phyloP scores from a whole-genome alignment of 2,113 vertebrate genomes.

The Daboia siamensis region DNA sequence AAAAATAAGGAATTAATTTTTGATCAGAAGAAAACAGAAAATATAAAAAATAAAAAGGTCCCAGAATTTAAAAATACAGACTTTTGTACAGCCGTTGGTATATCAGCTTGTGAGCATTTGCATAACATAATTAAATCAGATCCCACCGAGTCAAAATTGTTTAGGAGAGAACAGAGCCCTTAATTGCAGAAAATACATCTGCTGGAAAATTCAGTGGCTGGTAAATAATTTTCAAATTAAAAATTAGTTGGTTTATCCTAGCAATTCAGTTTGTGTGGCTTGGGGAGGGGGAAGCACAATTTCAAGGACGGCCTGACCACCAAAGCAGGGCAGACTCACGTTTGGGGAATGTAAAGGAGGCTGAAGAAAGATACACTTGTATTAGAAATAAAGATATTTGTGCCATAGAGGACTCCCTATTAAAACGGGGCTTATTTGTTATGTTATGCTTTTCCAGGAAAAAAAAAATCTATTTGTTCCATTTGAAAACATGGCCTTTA shows the following conservation, averaged over 20 bases:
- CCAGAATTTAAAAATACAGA: slow-evolving; percentile 46
- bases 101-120: slow-evolving; percentile 45
- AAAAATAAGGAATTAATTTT: neutral
- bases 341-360: neutral
- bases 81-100: slow-evolving; percentile 43
- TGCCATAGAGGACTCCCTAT: neutral
- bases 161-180: slow-evolving; percentile 32
- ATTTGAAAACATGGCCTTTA: neutral
- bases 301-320: neutral
- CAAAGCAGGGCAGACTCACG: neutral
- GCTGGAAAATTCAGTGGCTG: slow-evolving; percentile 34
- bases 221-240: slow-evolving; percentile 50
- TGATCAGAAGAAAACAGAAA: slow-evolving; percentile 26
- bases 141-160: slow-evolving; percentile 45
- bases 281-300: rapidly evolving
- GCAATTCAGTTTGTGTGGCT: neutral
- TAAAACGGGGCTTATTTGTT: neutral
- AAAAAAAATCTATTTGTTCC: neutral
- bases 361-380: neutral
- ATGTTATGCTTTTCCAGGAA: neutral
- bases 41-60: slow-evolving; percentile 32
- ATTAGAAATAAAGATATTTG: neutral
- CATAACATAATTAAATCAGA: slow-evolving; percentile 22
- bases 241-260: neutral
- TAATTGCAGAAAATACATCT: slow-evolving; percentile 51